Evolutionary conservation across 2,888 invertebrate species (phyloP).

Genomic region (Temnothorax rugatulus): DNA sequence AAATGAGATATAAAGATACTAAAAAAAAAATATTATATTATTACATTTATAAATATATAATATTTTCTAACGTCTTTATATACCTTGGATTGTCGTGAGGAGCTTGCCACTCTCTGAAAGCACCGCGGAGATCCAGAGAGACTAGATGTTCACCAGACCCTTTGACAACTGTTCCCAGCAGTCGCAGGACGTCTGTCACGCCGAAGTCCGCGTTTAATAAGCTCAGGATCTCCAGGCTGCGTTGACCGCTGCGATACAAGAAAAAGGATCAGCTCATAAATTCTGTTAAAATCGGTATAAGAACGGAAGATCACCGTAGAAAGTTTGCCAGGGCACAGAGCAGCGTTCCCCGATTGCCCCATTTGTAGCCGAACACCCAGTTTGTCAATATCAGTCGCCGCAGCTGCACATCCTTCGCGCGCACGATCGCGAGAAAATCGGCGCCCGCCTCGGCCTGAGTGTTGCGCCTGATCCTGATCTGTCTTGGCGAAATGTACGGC

Average conservation of each 20-base stretch:
- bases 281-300: background rate
- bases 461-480: slow-evolving; percentile 82
- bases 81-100: slow-evolving; percentile 83
- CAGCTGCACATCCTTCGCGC: slow-evolving; percentile 86
- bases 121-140: slow-evolving; percentile 85
- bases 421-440: slow-evolving; percentile 84
- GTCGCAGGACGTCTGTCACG: slow-evolving; percentile 85
- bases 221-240: slow-evolving; percentile 84
- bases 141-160: slow-evolving; percentile 83
- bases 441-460: slow-evolving; percentile 85
- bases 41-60: background rate
- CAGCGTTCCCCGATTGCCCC: slow-evolving; percentile 82
- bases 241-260: slow-evolving; percentile 83
- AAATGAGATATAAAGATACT: too few species aligned
- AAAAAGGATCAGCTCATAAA: slow-evolving; percentile 10
- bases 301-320: slow-evolving; percentile 76
- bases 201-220: slow-evolving; percentile 86
- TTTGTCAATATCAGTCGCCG: slow-evolving; percentile 85
- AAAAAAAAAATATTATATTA: background rate
- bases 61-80: background rate
- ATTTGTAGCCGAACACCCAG: slow-evolving; percentile 86
- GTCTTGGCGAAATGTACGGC: slow-evolving; percentile 82
- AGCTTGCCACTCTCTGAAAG: slow-evolving; percentile 86
- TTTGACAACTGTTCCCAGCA: slow-evolving; percentile 84
- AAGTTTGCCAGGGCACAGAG: slow-evolving; percentile 82